phyloP scores from a whole-genome alignment of 2,113 vertebrate genomes.

The Talpa occidentalis region DNA sequence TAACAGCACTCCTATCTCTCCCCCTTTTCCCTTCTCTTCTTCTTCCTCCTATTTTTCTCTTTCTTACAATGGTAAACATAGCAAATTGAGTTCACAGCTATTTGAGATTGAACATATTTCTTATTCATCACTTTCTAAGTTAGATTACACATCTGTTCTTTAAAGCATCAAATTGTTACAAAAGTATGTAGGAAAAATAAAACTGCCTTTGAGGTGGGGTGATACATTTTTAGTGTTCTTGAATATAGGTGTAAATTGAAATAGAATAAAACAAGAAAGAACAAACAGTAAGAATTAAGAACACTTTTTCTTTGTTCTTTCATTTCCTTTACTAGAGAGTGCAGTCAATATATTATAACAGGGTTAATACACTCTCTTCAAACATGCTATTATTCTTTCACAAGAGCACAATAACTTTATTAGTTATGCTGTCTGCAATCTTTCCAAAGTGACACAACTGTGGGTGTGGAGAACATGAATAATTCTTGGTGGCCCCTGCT shows the following conservation, averaged over 20 bases:
- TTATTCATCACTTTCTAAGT: conserved; percentile 67
- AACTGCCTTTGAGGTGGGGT: conserved; percentile 74
- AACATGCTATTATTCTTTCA: conserved; percentile 90
- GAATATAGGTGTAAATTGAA: conserved; percentile 87
- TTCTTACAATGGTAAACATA: conserved; percentile 21
- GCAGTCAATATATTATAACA: conserved; percentile 90
- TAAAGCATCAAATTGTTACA: conserved; percentile 78
- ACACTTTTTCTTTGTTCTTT: conserved; percentile 86
- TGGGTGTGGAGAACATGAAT: conserved; percentile 82
- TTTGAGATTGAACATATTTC: conserved; percentile 63
- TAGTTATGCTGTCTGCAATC: conserved; percentile 88
- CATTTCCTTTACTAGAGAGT: conserved; percentile 87
- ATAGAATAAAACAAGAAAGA: conserved; percentile 85
- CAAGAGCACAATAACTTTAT: conserved; percentile 89
- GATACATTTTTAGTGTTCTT: conserved; percentile 84
- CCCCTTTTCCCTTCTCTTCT: no score
- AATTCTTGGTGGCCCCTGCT: conserved; percentile 86
- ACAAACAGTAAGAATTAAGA: conserved; percentile 87
- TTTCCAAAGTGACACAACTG: conserved; percentile 85
- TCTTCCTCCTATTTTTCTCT: background rate
- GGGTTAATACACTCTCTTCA: conserved; percentile 90
- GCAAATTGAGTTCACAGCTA: conserved; percentile 68
- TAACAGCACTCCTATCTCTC: background rate
- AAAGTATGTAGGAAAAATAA: conserved; percentile 79
- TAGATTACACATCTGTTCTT: conserved; percentile 75